Evolutionary conservation across 1,140 invertebrate species (phyloP).

Genomic region (Ostrea edulis): DNA sequence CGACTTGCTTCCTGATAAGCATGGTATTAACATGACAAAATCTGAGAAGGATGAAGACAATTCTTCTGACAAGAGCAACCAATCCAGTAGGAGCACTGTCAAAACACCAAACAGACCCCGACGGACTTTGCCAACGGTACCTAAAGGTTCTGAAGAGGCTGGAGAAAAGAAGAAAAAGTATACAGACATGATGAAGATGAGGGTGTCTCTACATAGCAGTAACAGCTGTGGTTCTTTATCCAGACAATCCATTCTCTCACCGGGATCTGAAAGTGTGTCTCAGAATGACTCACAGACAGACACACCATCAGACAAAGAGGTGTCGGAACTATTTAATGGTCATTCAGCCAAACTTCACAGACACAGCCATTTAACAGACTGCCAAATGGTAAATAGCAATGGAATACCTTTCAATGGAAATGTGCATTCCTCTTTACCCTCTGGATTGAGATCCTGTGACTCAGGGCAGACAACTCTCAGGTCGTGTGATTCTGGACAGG

Average conservation of each 20-base stretch:
- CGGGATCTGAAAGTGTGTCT: conserved; percentile 27
- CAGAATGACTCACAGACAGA: conserved; percentile 36
- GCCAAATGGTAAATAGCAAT: conserved; percentile 40
- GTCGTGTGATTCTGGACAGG: conserved; percentile 56
- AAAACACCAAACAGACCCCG: conserved; percentile 50
- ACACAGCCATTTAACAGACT: background rate
- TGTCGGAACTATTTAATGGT: conserved; percentile 50
- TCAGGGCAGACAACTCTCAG: conserved; percentile 53
- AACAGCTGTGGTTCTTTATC: conserved; percentile 41
- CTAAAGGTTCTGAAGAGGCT: conserved; percentile 45
- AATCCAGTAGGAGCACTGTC: conserved; percentile 15
- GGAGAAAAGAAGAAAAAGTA: conserved; percentile 52
- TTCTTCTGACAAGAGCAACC: conserved; percentile 34
- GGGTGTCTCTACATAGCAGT: conserved; percentile 53
- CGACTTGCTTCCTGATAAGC: conserved; percentile 36
- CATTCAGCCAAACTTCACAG: background rate
- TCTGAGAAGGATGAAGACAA: conserved; percentile 22
- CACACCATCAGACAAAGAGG: conserved; percentile 51
- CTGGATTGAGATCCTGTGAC: conserved; percentile 53
- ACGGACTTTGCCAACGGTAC: conserved; percentile 51
- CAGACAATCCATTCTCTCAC: conserved; percentile 46
- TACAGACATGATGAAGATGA: conserved; percentile 52
- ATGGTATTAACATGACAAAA: conserved; percentile 7
- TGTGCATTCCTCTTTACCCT: conserved; percentile 47
- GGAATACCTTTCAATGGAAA: conserved; percentile 13